These are phyloP conservation scores for Microplitis mediator DNA, from an alignment of 1,140 invertebrate genomes.

Conservation along the genomic window DNA sequence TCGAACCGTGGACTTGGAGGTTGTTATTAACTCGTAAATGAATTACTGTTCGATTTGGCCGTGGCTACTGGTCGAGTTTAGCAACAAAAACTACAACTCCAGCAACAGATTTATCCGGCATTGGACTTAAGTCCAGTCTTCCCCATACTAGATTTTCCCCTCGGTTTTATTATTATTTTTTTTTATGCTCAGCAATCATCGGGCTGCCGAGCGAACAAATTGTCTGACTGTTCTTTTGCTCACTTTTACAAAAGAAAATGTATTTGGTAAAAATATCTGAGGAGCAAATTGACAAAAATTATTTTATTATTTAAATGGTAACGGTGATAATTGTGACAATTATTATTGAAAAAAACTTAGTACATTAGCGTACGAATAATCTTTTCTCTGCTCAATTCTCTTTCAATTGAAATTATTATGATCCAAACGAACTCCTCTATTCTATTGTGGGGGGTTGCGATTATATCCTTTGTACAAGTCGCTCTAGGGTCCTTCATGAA, in stretches of 20 bases:
- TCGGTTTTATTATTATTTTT: neutral
- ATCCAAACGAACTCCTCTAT: slow-evolving; percentile 58
- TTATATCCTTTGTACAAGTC: slow-evolving; percentile 54
- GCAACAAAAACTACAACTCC: slow-evolving; percentile 42
- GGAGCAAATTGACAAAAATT: too few relatives aligned
- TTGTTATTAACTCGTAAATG: slow-evolving; percentile 62
- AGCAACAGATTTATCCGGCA: too few relatives aligned
- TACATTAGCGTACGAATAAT: neutral
- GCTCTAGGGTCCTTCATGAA: slow-evolving; percentile 48
- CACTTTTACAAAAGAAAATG: neutral
- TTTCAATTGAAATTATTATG: slow-evolving; percentile 58
- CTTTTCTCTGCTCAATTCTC: slow-evolving; percentile 26
- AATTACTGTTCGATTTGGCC: slow-evolving; percentile 61
- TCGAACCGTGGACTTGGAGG: slow-evolving; percentile 53
- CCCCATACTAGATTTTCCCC: neutral
- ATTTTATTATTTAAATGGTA: neutral
- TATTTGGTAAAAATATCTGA: too few relatives aligned
- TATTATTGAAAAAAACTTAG: neutral
- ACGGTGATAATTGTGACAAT: neutral
- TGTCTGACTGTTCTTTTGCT: neutral
- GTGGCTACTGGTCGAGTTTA: slow-evolving; percentile 38
- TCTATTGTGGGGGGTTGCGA: slow-evolving; percentile 53
- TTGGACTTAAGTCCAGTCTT: neutral
- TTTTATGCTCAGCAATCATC: slow-evolving; percentile 8
- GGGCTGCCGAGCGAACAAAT: slow-evolving; percentile 8